Conservation (phyloP, 2,113 vertebrate genomes). For the Hemibagrus wyckioides region DNA sequence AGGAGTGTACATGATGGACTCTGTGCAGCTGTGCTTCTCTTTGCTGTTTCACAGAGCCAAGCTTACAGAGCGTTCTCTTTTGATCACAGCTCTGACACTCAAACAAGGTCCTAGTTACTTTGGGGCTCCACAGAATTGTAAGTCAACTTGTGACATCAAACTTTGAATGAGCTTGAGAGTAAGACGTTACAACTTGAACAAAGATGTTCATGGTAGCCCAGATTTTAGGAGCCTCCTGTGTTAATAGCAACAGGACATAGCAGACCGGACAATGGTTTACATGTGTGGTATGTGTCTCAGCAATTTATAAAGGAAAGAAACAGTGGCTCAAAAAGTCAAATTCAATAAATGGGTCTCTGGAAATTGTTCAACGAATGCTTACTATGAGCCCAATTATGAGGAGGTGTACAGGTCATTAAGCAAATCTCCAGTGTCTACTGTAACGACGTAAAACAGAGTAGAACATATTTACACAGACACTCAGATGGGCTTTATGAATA, state of each 20-base stretch:
- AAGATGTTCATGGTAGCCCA: not conserved
- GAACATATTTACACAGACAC: not conserved
- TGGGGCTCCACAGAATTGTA: not conserved
- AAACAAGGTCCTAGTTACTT: not conserved
- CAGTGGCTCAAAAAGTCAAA: not conserved
- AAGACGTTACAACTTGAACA: not conserved
- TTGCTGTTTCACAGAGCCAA: not conserved
- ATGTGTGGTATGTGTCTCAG: not conserved
- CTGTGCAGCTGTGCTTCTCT: not conserved
- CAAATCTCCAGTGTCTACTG: not conserved
- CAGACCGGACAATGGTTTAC: not conserved
- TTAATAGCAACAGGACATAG: not conserved
- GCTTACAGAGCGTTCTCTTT: not conserved
- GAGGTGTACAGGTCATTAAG: not conserved
- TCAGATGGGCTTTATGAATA: not conserved
- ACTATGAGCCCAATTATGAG: not conserved
- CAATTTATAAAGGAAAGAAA: not conserved
- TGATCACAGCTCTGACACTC: not conserved
- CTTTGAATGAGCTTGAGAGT: not conserved
- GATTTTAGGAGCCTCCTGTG: not conserved
- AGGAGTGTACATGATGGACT: slow-evolving; percentile 12
- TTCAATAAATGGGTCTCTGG: not conserved
- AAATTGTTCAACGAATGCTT: not conserved
- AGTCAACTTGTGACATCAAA: not conserved
- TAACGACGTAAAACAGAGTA: not conserved